Percentiles rank a stretch among this genome's conserved stretches.
Evolutionary conservation across 2,888 invertebrate genomes (phyloP).

Genomic region (Chaetoderma sp.): DNA sequence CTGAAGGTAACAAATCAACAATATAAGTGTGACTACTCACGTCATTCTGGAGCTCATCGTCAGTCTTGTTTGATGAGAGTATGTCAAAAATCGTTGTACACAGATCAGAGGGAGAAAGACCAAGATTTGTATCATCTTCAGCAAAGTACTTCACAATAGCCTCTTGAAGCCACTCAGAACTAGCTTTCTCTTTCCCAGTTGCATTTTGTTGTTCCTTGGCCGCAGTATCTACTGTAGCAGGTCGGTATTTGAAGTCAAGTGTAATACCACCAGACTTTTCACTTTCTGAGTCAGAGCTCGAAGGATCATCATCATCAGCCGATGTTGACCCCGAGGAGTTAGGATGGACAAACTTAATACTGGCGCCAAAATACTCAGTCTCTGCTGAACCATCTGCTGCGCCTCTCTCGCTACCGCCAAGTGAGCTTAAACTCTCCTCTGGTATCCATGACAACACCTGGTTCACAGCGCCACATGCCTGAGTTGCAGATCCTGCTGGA

Average conservation of each 20-base stretch:
- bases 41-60: slow-evolving; percentile 65
- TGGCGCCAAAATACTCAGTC: slow-evolving; percentile 53
- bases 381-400: slow-evolving; percentile 52
- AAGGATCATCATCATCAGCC: slow-evolving; percentile 38
- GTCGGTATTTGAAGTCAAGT: slow-evolving; percentile 46
- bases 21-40: too few species aligned
- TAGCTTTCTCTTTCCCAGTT: slow-evolving; percentile 23
- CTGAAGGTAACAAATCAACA: too few species aligned
- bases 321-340: neutral
- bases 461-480: slow-evolving; percentile 54
- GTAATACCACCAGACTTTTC: slow-evolving; percentile 34
- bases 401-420: slow-evolving; percentile 41
- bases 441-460: slow-evolving; percentile 54
- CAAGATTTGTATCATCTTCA: slow-evolving; percentile 42
- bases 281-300: slow-evolving; percentile 55
- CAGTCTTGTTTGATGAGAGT: slow-evolving; percentile 54
- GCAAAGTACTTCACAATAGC: slow-evolving; percentile 48
- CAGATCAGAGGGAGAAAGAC: slow-evolving; percentile 54
- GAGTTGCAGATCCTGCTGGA: slow-evolving; percentile 60
- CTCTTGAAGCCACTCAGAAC: slow-evolving; percentile 44
- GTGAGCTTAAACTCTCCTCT: slow-evolving; percentile 44
- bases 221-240: neutral
- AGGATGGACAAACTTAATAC: slow-evolving; percentile 50
- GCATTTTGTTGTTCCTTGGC: neutral
- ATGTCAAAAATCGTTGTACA: slow-evolving; percentile 63